phyloP scores from a whole-genome alignment of 1,140 invertebrate genomes.

The Achatina immaculata region DNA sequence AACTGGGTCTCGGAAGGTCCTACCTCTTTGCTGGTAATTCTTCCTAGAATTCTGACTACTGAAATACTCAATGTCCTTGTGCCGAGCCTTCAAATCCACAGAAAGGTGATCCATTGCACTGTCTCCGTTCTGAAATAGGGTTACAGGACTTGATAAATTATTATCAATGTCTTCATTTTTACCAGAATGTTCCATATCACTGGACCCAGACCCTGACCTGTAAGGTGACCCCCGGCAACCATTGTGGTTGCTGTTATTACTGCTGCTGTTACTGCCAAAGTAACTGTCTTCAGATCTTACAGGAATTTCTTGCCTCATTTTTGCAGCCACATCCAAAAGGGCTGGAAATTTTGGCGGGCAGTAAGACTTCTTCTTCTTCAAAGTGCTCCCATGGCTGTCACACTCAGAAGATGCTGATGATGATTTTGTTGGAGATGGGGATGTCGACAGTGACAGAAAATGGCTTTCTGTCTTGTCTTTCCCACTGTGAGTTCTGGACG shows the following conservation, averaged over 20 bases:
- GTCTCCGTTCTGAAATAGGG: conserved; percentile 13
- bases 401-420: conserved; percentile 12
- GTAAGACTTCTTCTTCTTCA: conserved; percentile 1
- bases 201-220: neutral
- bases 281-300: conserved; percentile 6
- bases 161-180: neutral
- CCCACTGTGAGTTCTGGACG: conserved; percentile 9
- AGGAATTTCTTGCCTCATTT: conserved; percentile 36
- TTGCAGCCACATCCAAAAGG: conserved; percentile 30
- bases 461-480: conserved; percentile 3
- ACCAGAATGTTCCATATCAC: neutral
- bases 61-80: neutral
- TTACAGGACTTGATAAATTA: neutral
- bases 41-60: neutral
- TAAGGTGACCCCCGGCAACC: neutral
- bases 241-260: neutral
- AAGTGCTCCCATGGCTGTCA: neutral
- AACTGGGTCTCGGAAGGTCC: neutral
- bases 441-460: neutral
- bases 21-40: neutral
- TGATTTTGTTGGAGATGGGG: conserved; percentile 20
- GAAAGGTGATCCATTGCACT: neutral
- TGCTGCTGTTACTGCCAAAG: neutral
- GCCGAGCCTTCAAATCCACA: neutral
- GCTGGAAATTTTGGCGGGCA: conserved; percentile 33